Evolutionary conservation across 2,113 vertebrate genomes (phyloP).

Genomic region (Parus major): DNA sequence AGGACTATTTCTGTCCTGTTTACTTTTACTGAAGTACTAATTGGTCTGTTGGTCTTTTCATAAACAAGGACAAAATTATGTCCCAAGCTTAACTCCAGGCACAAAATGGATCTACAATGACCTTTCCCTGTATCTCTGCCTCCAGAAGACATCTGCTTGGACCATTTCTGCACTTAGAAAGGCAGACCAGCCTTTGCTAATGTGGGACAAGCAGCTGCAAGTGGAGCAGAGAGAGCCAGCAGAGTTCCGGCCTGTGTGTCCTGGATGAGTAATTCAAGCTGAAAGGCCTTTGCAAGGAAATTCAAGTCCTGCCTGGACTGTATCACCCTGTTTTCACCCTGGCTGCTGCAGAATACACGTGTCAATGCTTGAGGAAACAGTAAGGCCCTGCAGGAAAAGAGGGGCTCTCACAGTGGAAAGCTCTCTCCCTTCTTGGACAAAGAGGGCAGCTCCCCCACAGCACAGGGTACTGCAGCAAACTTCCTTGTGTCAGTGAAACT

Average conservation of each 20-base stretch:
- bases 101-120: neutral
- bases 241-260: neutral
- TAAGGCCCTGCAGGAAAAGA: neutral
- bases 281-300: neutral
- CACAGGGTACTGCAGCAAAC: neutral
- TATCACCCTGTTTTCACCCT: neutral
- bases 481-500: neutral
- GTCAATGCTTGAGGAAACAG: neutral
- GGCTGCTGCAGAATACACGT: neutral
- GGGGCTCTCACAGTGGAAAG: neutral
- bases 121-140: neutral
- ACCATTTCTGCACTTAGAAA: neutral
- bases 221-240: neutral
- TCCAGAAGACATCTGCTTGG: conserved; percentile 3
- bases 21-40: neutral
- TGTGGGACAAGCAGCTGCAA: conserved; percentile 27
- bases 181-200: neutral
- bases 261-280: conserved; percentile 7
- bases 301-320: conserved; percentile 1
- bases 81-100: neutral
- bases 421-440: neutral
- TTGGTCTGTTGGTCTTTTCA: neutral
- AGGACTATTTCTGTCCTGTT: neutral
- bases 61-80: neutral
- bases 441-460: neutral